Conservation (phyloP, 2,113 vertebrate genomes). For the Anthoscopus minutus region DNA sequence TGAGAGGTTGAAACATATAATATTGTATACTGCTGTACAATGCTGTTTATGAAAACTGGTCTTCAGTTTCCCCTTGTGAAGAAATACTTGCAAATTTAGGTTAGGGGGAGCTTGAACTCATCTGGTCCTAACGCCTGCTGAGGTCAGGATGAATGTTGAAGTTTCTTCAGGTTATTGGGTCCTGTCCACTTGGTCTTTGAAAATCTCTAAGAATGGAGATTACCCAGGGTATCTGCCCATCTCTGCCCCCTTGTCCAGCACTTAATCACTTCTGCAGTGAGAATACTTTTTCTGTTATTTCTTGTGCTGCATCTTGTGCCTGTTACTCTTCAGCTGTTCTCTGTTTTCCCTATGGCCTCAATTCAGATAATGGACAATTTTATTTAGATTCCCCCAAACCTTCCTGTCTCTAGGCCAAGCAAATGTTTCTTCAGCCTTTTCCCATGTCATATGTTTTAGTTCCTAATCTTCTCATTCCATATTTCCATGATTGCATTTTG, state of each 20-base stretch:
- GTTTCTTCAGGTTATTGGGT: neutral
- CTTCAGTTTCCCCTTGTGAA: neutral
- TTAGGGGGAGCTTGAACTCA: neutral
- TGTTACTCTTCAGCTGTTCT: neutral
- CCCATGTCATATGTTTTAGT: neutral
- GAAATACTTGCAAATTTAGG: neutral
- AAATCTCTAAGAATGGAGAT: neutral
- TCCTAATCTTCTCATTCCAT: neutral
- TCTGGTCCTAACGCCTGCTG: neutral
- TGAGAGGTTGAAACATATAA: neutral
- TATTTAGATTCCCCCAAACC: neutral
- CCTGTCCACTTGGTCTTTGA: neutral
- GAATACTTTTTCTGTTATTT: neutral
- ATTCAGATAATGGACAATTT: neutral
- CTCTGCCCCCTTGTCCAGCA: neutral
- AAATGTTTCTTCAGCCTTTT: neutral
- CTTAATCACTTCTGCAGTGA: neutral
- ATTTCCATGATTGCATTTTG: neutral
- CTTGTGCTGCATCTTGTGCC: neutral
- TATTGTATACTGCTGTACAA: rapidly evolving
- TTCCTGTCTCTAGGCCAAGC: neutral
- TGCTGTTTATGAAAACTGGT: neutral
- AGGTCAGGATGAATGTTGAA: neutral
- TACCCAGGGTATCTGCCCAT: neutral
- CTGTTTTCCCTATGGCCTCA: neutral